Percentiles rank a stretch among this genome's conserved stretches.
These are phyloP conservation scores for Periophthalmodon schlosseri DNA, from an alignment of 2,113 vertebrate genomes.

Conservation along the genomic window DNA sequence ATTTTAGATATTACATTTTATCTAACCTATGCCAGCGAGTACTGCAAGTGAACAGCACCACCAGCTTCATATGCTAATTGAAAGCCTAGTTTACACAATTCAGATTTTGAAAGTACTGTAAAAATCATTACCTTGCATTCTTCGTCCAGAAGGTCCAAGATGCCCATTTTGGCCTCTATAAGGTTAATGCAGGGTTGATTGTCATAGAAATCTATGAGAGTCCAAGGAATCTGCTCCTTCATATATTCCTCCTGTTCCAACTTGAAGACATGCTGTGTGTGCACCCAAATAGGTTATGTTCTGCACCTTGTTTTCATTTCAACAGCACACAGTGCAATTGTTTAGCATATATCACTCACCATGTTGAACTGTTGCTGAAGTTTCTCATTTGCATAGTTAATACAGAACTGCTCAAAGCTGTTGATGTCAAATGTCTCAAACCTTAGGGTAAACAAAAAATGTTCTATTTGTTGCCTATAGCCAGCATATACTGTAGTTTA, in stretches of 20 bases:
- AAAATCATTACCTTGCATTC: constrained; percentile 86
- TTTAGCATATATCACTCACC: constrained; percentile 77
- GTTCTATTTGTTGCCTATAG: background rate
- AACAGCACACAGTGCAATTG: background rate
- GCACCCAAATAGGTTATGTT: constrained; percentile 1
- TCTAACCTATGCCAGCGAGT: background rate
- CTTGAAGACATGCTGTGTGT: constrained; percentile 93
- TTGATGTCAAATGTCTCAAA: constrained; percentile 99
- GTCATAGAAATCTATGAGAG: constrained; percentile 98
- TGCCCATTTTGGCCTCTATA: constrained; percentile 95
- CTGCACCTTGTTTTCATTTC: background rate
- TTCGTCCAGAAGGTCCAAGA: constrained; percentile 95
- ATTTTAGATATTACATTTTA: background rate
- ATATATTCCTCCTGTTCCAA: constrained; percentile 99
- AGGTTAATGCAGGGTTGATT: constrained; percentile 99
- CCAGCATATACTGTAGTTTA: background rate
- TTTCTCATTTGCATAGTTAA: constrained; percentile 99
- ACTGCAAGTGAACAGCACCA: no score
- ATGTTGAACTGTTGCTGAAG: constrained; percentile 99
- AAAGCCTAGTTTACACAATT: background rate
- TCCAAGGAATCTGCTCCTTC: constrained; percentile 99
- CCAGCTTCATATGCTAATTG: background rate
- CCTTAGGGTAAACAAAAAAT: constrained; percentile 68
- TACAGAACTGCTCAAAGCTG: constrained; percentile 99
- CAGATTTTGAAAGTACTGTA: background rate